Evolutionary conservation across 2,888 invertebrate genomes (phyloP).

Genomic region (Ryuthela nishihirai): DNA sequence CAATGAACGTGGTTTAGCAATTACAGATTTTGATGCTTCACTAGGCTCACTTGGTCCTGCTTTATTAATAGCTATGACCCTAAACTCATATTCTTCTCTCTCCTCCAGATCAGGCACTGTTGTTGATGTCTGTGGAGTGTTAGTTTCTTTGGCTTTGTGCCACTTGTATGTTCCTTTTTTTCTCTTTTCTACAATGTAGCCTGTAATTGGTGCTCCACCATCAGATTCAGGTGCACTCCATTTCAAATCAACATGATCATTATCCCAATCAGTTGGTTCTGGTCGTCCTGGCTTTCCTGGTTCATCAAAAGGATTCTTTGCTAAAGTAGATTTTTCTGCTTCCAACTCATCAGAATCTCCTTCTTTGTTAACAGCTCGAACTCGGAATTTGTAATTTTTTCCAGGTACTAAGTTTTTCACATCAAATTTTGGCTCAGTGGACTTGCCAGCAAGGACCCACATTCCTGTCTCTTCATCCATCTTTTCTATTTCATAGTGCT

Average conservation of each 20-base stretch:
- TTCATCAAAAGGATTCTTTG: conserved; percentile 67
- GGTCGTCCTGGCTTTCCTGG: conserved; percentile 90
- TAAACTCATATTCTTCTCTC: conserved; percentile 70
- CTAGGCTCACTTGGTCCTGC: conserved; percentile 74
- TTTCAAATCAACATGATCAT: conserved; percentile 88
- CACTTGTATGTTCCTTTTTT: conserved; percentile 85
- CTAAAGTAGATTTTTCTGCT: conserved; percentile 52
- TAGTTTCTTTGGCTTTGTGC: conserved; percentile 81
- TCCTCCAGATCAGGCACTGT: conserved; percentile 85
- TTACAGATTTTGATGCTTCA: conserved; percentile 49
- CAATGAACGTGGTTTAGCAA: conserved; percentile 53
- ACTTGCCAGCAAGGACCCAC: conserved; percentile 50
- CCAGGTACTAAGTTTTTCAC: conserved; percentile 53
- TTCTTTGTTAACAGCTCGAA: conserved; percentile 57
- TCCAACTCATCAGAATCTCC: conserved; percentile 56
- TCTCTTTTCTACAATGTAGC: conserved; percentile 87
- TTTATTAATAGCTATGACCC: conserved; percentile 91
- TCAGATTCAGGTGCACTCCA: conserved; percentile 92
- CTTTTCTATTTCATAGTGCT: conserved; percentile 48
- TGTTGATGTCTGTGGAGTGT: conserved; percentile 78
- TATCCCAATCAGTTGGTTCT: conserved; percentile 92
- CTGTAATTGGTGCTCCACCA: conserved; percentile 93
- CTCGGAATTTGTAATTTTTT: conserved; percentile 57
- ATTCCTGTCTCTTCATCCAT: conserved; percentile 49
- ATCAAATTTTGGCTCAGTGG: conserved; percentile 45